Percentiles rank a stretch among this genome's conserved stretches.
Conservation (phyloP, 2,888 invertebrate genomes). For the Cheilosia pagana region DNA sequence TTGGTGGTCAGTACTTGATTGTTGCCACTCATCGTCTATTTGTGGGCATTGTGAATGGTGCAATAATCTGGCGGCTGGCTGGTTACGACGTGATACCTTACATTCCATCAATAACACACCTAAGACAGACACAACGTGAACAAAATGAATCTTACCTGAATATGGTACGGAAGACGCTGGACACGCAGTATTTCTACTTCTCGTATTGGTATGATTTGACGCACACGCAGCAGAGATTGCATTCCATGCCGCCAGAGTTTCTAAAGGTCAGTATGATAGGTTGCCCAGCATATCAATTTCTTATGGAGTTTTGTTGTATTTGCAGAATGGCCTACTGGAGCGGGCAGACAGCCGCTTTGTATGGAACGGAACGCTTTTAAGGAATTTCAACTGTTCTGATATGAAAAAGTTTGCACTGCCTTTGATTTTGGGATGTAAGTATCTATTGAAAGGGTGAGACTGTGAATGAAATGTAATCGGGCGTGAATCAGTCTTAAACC, state of each 20-base stretch:
- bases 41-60: conserved; percentile 92
- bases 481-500: too few species aligned
- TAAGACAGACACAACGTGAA: conserved; percentile 92
- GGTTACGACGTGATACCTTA: conserved; percentile 94
- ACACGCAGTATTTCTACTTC: conserved; percentile 95
- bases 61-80: conserved; percentile 91
- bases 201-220: conserved; percentile 97
- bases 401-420: conserved; percentile 93
- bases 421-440: conserved; percentile 95
- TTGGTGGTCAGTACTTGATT: conserved; percentile 94
- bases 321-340: conserved; percentile 89
- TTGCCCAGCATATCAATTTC: neutral
- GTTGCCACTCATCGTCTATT: conserved; percentile 92
- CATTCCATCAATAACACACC: conserved; percentile 91
- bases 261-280: conserved; percentile 85
- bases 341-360: conserved; percentile 95
- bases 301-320: conserved; percentile 19
- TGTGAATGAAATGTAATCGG: too few species aligned
- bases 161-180: conserved; percentile 92
- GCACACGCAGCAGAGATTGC: conserved; percentile 94
- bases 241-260: conserved; percentile 93
- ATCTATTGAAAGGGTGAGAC: conserved; percentile 80
- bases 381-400: conserved; percentile 90
- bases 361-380: conserved; percentile 95
- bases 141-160: conserved; percentile 93